A percentile compares a stretch with the other conserved stretches of the same genome.
Conservation (phyloP, 2,113 vertebrate species). For the Indri indri region DNA sequence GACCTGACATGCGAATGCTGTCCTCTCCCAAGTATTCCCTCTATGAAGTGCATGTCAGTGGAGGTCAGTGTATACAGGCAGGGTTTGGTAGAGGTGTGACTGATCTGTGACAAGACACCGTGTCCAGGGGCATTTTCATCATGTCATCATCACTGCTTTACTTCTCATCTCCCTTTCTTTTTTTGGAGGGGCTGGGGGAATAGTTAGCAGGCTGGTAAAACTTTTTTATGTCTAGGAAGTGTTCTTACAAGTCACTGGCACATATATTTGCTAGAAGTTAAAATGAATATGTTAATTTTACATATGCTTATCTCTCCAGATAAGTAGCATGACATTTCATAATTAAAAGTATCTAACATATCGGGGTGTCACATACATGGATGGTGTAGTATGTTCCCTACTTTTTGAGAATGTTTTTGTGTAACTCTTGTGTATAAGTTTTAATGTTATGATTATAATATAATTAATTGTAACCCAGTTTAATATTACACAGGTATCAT, state of each 20-base stretch:
- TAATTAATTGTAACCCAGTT: not conserved
- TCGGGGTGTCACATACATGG: not conserved
- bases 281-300: not conserved
- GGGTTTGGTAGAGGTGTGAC: not conserved
- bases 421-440: not conserved
- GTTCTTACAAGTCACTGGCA: not conserved
- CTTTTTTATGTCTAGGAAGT: fast-evolving
- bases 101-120: fast-evolving
- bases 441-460: too few relatives aligned
- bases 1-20: conserved; percentile 99
- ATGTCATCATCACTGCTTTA: too few relatives aligned
- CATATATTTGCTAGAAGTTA: not conserved
- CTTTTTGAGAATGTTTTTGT: not conserved
- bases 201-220: not conserved
- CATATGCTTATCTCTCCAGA: not conserved
- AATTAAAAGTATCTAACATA: not conserved
- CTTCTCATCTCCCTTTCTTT: not conserved
- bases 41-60: conserved; percentile 98
- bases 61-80: conserved; percentile 89
- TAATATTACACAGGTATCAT: not conserved
- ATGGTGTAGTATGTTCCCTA: not conserved
- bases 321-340: not conserved
- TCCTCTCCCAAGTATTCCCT: conserved; percentile 97
- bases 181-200: fast-evolving
- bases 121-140: too few relatives aligned